A percentile compares a stretch with the other conserved stretches of the same genome.
phyloP scores from a whole-genome alignment of 1,140 invertebrate species.

The Augochlora pura region DNA sequence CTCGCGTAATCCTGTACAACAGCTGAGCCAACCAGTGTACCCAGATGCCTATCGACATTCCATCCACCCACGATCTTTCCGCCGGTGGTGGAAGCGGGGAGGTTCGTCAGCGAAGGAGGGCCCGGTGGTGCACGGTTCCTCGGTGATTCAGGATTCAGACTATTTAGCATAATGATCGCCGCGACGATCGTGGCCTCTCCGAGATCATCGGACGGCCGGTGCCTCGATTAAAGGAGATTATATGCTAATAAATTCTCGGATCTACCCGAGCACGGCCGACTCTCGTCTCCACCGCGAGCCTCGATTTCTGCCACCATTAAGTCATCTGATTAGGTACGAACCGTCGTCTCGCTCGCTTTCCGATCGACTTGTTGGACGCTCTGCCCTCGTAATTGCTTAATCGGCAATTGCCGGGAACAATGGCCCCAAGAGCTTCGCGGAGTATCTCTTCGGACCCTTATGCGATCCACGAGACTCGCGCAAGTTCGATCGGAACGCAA shows the following conservation, averaged over 20 bases:
- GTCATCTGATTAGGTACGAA: slow-evolving; percentile 46
- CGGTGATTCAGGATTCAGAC: slow-evolving; percentile 46
- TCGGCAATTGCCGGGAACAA: slow-evolving; percentile 29
- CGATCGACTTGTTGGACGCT: slow-evolving; percentile 27
- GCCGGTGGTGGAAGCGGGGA: slow-evolving; percentile 31
- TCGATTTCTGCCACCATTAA: slow-evolving; percentile 46
- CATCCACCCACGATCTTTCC: slow-evolving; percentile 55
- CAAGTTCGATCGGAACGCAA: too few species aligned
- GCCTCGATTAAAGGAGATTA: slow-evolving; percentile 50
- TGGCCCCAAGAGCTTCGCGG: background rate
- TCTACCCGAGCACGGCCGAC: background rate
- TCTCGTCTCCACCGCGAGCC: background rate
- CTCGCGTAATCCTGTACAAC: slow-evolving; percentile 41
- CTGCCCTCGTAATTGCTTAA: slow-evolving; percentile 48
- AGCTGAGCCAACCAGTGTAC: slow-evolving; percentile 46
- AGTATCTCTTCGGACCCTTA: background rate
- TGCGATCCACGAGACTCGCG: background rate
- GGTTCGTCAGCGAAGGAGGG: background rate
- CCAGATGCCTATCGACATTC: slow-evolving; percentile 58
- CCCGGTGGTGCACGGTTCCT: background rate
- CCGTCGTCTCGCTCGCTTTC: slow-evolving; percentile 33
- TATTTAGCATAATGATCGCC: slow-evolving; percentile 45
- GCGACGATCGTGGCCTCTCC: slow-evolving; percentile 24
- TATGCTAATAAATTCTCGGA: slow-evolving; percentile 47
- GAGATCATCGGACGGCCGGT: slow-evolving; percentile 28